Evolutionary conservation across 2,797 vertebrate species (phyloP).

Genomic region (Erithacus rubecula): DNA sequence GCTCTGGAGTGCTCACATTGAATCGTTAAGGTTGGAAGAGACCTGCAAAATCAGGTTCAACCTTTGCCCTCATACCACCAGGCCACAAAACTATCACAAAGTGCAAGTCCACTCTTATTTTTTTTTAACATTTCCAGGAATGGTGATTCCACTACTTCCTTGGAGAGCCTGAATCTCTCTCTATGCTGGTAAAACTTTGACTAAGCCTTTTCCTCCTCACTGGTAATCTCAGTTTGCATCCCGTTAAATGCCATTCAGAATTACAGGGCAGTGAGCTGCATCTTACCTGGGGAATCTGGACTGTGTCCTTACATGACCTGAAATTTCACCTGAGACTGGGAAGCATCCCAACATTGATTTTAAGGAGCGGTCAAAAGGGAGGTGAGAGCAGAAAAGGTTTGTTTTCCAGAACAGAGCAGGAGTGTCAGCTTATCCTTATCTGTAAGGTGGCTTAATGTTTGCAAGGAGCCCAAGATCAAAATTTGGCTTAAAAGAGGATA

Average conservation of each 20-base stretch:
- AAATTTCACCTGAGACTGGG: neutral
- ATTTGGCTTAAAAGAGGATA: neutral
- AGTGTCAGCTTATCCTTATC: neutral
- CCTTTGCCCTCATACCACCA: neutral
- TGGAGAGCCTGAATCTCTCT: neutral
- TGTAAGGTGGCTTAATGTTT: neutral
- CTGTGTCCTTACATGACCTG: neutral
- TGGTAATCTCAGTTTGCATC: neutral
- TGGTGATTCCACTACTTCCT: neutral
- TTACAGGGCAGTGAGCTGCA: neutral
- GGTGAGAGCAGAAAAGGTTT: neutral
- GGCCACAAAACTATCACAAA: rapidly evolving
- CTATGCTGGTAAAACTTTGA: neutral
- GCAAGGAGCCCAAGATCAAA: neutral
- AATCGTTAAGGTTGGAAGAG: neutral
- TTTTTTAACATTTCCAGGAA: neutral
- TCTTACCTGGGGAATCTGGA: neutral
- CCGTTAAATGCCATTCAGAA: neutral
- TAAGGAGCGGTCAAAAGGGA: neutral
- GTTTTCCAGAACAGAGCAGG: neutral
- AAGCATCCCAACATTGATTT: neutral
- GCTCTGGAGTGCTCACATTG: neutral
- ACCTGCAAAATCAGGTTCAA: neutral
- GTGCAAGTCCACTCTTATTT: neutral
- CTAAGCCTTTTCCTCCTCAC: neutral